Percentiles rank a stretch among this genome's conserved stretches.
Evolutionary conservation across 2,888 invertebrate genomes (phyloP).

Genomic region (Danaus chrysippus): DNA sequence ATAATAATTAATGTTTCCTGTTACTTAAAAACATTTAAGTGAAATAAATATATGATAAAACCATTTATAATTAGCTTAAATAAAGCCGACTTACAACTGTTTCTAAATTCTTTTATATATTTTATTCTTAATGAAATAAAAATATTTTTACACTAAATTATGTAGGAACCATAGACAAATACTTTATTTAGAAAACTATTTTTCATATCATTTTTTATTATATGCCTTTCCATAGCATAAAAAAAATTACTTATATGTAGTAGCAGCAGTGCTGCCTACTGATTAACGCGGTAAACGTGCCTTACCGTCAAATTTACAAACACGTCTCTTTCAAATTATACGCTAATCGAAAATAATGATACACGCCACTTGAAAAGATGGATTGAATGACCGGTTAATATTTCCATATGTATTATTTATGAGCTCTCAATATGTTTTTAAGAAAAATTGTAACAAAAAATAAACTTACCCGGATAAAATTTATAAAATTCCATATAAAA

Average conservation of each 20-base stretch:
- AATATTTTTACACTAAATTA: no score
- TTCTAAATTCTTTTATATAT: no score
- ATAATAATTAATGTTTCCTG: no score
- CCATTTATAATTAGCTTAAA: no score
- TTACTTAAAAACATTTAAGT: no score
- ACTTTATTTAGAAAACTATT: no score
- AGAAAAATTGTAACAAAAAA: background rate
- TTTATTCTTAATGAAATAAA: no score
- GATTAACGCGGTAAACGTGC: background rate
- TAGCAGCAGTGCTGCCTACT: background rate
- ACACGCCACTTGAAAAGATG: background rate
- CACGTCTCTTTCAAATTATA: background rate
- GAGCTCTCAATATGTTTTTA: background rate
- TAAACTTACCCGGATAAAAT: slow-evolving; percentile 1
- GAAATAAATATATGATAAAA: no score
- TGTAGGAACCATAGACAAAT: no score
- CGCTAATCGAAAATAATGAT: background rate
- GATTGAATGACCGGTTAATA: background rate
- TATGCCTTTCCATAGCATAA: no score
- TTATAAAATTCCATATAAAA: slow-evolving; percentile 6
- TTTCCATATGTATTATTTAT: background rate
- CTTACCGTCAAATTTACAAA: background rate
- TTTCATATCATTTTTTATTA: no score
- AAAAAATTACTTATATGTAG: background rate
- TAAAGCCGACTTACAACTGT: no score